phyloP scores from a whole-genome alignment of 2,888 invertebrate genomes.

The Craniophora ligustri region DNA sequence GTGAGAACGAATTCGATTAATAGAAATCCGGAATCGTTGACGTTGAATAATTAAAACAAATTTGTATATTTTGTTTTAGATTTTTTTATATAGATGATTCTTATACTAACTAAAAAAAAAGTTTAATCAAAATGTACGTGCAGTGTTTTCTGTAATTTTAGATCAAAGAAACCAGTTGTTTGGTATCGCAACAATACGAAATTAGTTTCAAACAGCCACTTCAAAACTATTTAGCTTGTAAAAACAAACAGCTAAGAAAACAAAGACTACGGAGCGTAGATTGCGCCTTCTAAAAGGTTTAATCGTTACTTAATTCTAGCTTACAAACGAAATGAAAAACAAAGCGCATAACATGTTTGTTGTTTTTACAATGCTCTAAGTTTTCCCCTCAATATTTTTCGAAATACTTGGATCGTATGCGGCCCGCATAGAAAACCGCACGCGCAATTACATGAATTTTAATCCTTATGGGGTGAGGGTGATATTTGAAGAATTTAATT shows the following conservation, averaged over 20 bases:
- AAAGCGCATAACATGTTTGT: slow-evolving; percentile 40
- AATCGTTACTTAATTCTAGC: slow-evolving; percentile 40
- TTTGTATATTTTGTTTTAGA: too few species aligned
- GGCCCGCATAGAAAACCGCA: slow-evolving; percentile 62
- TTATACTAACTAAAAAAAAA: background rate
- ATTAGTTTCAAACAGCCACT: slow-evolving; percentile 44
- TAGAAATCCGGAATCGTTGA: background rate
- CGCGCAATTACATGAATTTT: slow-evolving; percentile 80
- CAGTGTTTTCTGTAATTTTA: slow-evolving; percentile 12
- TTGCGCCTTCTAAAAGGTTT: slow-evolving; percentile 40
- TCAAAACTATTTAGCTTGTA: slow-evolving; percentile 44
- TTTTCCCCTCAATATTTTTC: slow-evolving; percentile 48
- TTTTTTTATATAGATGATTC: background rate
- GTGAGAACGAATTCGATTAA: too few species aligned
- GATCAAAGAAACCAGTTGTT: slow-evolving; percentile 20
- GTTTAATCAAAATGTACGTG: slow-evolving; percentile 16
- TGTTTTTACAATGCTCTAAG: slow-evolving; percentile 31
- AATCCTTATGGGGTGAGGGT: slow-evolving; percentile 72
- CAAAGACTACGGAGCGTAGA: slow-evolving; percentile 28
- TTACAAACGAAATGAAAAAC: slow-evolving; percentile 48
- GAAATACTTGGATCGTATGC: slow-evolving; percentile 51
- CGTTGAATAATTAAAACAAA: too few species aligned
- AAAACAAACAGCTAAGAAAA: slow-evolving; percentile 37
- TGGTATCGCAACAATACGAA: slow-evolving; percentile 31
- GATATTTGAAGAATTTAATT: slow-evolving; percentile 87